Percentiles rank a stretch among this genome's conserved stretches.
phyloP scores from a whole-genome alignment of 2,113 vertebrate genomes.

The Misgurnus anguillicaudatus region DNA sequence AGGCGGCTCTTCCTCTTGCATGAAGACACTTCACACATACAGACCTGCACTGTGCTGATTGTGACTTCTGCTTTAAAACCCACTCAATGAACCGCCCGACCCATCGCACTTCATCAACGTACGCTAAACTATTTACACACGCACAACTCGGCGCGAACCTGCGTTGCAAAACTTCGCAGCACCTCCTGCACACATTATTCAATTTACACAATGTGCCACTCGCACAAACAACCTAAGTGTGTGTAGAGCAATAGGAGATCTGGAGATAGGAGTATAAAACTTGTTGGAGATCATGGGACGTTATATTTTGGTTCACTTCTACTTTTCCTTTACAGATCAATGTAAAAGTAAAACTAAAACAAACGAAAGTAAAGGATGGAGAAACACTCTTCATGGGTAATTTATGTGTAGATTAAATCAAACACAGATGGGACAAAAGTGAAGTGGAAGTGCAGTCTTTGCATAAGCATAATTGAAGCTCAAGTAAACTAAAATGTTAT shows the following conservation, averaged over 20 bases:
- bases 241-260: not conserved
- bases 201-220: not conserved
- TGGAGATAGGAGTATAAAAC: too few species aligned
- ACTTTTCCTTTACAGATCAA: not conserved
- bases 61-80: slow-evolving; percentile 38
- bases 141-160: slow-evolving; percentile 18
- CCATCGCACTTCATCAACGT: slow-evolving; percentile 13
- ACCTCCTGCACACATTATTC: not conserved
- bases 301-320: not conserved
- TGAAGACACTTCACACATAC: slow-evolving; percentile 62
- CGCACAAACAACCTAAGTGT: not conserved
- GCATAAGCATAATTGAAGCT: too few species aligned
- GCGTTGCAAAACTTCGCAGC: not conserved
- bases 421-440: too few species aligned
- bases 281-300: not conserved
- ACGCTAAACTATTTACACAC: slow-evolving; percentile 44
- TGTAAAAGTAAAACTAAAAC: not conserved
- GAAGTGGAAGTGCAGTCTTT: too few species aligned
- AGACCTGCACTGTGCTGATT: slow-evolving; percentile 39
- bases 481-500: too few species aligned
- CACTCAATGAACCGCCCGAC: slow-evolving; percentile 24
- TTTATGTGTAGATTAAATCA: too few species aligned
- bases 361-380: too few species aligned
- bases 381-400: too few species aligned
- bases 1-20: slow-evolving; percentile 79